Evolutionary conservation across 2,888 invertebrate genomes (phyloP).

Genomic region (Lithophane socia): DNA sequence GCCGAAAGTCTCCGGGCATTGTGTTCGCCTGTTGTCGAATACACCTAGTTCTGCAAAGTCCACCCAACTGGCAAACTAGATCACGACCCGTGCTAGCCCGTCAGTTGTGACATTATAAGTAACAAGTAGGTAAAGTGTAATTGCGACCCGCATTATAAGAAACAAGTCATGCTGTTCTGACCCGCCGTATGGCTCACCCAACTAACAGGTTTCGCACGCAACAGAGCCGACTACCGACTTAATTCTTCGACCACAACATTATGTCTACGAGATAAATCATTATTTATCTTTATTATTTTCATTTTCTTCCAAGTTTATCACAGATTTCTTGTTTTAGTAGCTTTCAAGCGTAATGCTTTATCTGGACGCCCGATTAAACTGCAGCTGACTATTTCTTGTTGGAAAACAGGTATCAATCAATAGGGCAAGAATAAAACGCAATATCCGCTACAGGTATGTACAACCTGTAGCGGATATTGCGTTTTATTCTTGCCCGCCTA

Average conservation of each 20-base stretch:
- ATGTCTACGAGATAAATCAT: slow-evolving; percentile 36
- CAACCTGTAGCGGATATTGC: neutral
- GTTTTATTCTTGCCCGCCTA: neutral
- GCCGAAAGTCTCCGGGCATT: slow-evolving; percentile 80
- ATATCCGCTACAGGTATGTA: slow-evolving; percentile 5
- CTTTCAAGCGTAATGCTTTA: slow-evolving; percentile 16
- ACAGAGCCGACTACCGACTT: slow-evolving; percentile 64
- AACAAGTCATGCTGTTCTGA: slow-evolving; percentile 59
- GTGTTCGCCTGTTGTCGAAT: slow-evolving; percentile 74
- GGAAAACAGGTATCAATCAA: neutral
- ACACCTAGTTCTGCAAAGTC: slow-evolving; percentile 55
- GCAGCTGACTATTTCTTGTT: neutral
- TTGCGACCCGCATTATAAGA: slow-evolving; percentile 64
- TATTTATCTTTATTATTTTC: slow-evolving; percentile 30
- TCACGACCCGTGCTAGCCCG: slow-evolving; percentile 35
- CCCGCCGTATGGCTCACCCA: slow-evolving; percentile 56
- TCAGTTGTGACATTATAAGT: slow-evolving; percentile 27
- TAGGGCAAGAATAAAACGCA: slow-evolving; percentile 15
- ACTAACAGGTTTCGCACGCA: slow-evolving; percentile 75
- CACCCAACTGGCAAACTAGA: slow-evolving; percentile 64
- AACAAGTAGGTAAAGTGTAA: slow-evolving; percentile 42
- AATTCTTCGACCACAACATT: slow-evolving; percentile 62
- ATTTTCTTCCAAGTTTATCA: slow-evolving; percentile 18
- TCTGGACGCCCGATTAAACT: neutral
- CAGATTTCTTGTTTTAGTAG: slow-evolving; percentile 21